These are phyloP conservation scores for Sericinus montela DNA, from an alignment of 2,888 invertebrate species.

Conservation along the genomic window DNA sequence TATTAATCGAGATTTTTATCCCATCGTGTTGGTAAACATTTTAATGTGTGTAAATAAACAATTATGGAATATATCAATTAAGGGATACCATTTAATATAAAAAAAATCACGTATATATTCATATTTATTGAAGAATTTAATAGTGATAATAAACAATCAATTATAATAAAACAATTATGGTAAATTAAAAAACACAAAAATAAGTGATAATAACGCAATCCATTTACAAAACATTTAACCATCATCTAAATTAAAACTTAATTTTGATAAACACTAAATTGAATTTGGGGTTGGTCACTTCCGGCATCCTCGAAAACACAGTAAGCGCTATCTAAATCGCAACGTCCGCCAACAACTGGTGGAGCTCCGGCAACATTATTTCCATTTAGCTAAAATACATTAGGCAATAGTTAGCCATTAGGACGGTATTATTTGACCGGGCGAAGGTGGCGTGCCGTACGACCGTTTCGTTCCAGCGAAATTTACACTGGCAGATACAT, in stretches of 20 bases:
- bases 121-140: too few relatives aligned
- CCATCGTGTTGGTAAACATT: too few relatives aligned
- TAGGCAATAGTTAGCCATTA: conserved; percentile 74
- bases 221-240: neutral
- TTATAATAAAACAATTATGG: too few relatives aligned
- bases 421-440: conserved; percentile 72
- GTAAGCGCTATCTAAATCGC: conserved; percentile 60
- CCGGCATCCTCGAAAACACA: conserved; percentile 42
- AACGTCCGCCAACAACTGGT: conserved; percentile 49
- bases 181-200: too few relatives aligned
- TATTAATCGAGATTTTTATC: too few relatives aligned
- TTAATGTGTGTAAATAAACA: too few relatives aligned
- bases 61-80: too few relatives aligned
- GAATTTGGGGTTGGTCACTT: conserved; percentile 45
- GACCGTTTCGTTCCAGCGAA: conserved; percentile 59
- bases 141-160: too few relatives aligned
- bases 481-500: conserved; percentile 68
- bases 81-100: too few relatives aligned
- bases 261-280: conserved; percentile 59
- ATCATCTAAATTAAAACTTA: conserved; percentile 21
- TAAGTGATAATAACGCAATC: too few relatives aligned
- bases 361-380: conserved; percentile 50
- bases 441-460: conserved; percentile 66
- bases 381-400: conserved; percentile 70
- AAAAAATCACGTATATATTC: too few relatives aligned